phyloP scores from a whole-genome alignment of 1,140 invertebrate species.

The Dendrolimus kikuchii region DNA sequence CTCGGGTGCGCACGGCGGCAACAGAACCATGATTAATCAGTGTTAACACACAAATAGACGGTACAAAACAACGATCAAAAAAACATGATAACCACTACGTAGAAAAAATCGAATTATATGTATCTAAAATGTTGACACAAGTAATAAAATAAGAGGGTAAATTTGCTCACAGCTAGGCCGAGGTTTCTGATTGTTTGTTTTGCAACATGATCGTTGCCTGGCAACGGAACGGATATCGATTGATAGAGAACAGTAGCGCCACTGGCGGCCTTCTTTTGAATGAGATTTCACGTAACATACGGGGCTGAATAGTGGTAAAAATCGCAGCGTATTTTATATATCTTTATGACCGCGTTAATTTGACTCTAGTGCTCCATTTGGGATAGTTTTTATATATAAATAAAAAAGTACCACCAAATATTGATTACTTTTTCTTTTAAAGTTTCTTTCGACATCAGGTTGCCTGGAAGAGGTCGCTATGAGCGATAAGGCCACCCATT shows the following conservation, averaged over 20 bases:
- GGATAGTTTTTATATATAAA: too few relatives aligned
- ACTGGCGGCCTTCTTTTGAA: slow-evolving; percentile 23
- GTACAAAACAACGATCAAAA: slow-evolving; percentile 23
- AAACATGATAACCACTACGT: slow-evolving; percentile 38
- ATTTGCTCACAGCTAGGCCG: slow-evolving; percentile 56
- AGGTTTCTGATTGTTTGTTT: slow-evolving; percentile 71
- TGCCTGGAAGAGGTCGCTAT: too few relatives aligned
- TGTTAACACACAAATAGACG: slow-evolving; percentile 2
- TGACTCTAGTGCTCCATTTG: too few relatives aligned
- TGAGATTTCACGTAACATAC: slow-evolving; percentile 12
- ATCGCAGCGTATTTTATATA: neutral
- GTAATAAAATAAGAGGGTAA: slow-evolving; percentile 71
- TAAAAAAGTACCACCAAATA: too few relatives aligned
- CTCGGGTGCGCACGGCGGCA: slow-evolving; percentile 44
- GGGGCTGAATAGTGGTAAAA: slow-evolving; percentile 12
- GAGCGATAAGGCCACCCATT: too few relatives aligned
- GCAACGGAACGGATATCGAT: slow-evolving; percentile 65
- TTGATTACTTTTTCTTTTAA: too few relatives aligned
- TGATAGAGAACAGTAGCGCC: slow-evolving; percentile 48
- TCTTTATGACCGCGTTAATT: neutral
- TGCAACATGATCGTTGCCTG: slow-evolving; percentile 70
- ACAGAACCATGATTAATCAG: slow-evolving; percentile 36
- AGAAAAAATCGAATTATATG: slow-evolving; percentile 64
- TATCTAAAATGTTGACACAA: slow-evolving; percentile 67
- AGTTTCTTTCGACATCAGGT: too few relatives aligned